Conservation (phyloP, 2,797 vertebrate genomes). For the Falco peregrinus region DNA sequence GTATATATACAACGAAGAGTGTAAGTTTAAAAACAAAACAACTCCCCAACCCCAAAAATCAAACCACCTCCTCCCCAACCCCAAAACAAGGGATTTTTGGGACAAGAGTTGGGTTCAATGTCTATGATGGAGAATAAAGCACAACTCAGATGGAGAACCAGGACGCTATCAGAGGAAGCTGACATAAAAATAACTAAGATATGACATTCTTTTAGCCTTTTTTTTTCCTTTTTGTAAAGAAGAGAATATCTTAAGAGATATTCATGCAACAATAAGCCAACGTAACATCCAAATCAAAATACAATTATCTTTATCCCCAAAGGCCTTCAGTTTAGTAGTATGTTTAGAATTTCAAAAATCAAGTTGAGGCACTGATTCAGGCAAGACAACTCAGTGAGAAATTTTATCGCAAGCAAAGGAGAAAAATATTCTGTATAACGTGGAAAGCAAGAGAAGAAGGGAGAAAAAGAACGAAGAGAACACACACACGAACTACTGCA, state of each 20-base stretch:
- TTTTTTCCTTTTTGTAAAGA: background rate
- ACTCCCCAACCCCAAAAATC: background rate
- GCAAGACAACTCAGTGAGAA: background rate
- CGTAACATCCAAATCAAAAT: background rate
- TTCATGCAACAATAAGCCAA: background rate
- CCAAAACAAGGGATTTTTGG: background rate
- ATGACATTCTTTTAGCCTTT: background rate
- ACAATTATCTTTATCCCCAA: background rate
- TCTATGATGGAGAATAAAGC: background rate
- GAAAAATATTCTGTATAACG: background rate
- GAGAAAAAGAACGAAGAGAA: background rate
- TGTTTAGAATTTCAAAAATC: background rate
- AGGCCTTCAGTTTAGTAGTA: background rate
- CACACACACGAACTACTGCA: background rate
- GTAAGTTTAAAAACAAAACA: background rate
- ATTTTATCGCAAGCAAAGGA: background rate
- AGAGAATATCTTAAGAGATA: background rate
- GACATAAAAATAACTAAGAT: background rate
- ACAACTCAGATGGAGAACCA: background rate
- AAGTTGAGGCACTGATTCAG: background rate
- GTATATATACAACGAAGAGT: background rate
- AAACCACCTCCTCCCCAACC: background rate
- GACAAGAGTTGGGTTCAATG: background rate
- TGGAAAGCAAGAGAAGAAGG: background rate
- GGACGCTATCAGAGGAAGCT: background rate